These are phyloP conservation scores for Melanaphis sacchari DNA, from an alignment of 1,140 invertebrate species.

Conservation along the genomic window DNA sequence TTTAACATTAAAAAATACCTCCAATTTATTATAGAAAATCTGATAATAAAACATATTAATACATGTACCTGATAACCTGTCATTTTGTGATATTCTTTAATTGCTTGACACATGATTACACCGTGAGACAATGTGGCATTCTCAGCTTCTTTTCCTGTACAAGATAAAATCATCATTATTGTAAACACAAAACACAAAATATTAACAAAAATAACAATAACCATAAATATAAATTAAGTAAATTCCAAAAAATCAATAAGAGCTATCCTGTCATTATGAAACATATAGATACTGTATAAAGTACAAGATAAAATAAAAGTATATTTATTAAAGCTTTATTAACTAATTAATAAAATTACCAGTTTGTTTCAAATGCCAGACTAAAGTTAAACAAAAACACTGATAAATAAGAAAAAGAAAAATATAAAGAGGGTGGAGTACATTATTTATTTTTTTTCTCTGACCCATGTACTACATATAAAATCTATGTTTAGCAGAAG, in stretches of 20 bases:
- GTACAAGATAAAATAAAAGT: neutral
- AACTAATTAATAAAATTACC: neutral
- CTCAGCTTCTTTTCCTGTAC: slow-evolving; percentile 94
- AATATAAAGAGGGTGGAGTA: neutral
- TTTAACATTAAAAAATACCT: neutral
- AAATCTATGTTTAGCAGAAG: too few relatives aligned
- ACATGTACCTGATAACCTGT: slow-evolving; percentile 77
- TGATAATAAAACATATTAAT: slow-evolving; percentile 12
- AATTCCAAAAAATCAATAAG: neutral
- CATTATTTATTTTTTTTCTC: neutral
- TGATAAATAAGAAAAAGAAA: slow-evolving; percentile 13
- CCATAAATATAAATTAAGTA: neutral
- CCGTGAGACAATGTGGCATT: slow-evolving; percentile 94
- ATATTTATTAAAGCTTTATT: neutral
- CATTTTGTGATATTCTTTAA: slow-evolving; percentile 78
- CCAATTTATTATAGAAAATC: neutral
- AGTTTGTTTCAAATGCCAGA: neutral
- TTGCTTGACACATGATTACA: slow-evolving; percentile 93
- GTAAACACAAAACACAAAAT: neutral
- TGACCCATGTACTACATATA: neutral
- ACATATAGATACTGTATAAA: neutral
- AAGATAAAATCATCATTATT: neutral
- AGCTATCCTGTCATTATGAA: neutral
- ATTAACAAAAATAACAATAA: too few relatives aligned
- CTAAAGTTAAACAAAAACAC: neutral